phyloP scores from a whole-genome alignment of 2,113 vertebrate species.

The Phocoena phocoena region DNA sequence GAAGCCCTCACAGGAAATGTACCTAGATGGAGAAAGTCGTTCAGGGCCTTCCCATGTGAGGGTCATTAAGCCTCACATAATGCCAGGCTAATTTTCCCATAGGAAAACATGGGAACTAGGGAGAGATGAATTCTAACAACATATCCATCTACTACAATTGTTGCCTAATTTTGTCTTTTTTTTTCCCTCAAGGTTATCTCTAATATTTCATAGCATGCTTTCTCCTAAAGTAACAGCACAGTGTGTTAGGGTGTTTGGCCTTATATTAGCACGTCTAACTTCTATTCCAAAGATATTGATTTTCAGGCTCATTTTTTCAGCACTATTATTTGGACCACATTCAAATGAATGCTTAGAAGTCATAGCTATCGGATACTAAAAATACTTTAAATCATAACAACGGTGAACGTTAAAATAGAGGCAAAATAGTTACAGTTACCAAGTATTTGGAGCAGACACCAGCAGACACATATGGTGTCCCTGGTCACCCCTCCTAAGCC shows the following conservation, averaged over 20 bases:
- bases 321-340: not conserved
- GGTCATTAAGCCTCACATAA: not conserved
- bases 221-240: not conserved
- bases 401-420: not conserved
- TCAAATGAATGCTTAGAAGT: not conserved
- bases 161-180: conserved; percentile 27
- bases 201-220: conserved; percentile 27
- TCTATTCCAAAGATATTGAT: conserved; percentile 15
- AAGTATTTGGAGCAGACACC: not conserved
- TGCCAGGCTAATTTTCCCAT: not conserved
- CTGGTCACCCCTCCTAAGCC: not conserved
- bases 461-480: not conserved
- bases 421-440: not conserved
- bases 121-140: not conserved
- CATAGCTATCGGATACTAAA: not conserved
- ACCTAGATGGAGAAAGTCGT: not conserved
- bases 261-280: conserved; percentile 30
- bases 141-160: not conserved
- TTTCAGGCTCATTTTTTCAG: conserved; percentile 7
- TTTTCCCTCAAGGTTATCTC: conserved; percentile 25
- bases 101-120: not conserved
- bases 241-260: not conserved
- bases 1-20: not conserved
- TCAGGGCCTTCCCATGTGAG: not conserved
- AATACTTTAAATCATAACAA: not conserved